Percentiles rank a stretch among this genome's conserved stretches.
Conservation (phyloP, 2,113 vertebrate genomes). For the Caracal caracal region DNA sequence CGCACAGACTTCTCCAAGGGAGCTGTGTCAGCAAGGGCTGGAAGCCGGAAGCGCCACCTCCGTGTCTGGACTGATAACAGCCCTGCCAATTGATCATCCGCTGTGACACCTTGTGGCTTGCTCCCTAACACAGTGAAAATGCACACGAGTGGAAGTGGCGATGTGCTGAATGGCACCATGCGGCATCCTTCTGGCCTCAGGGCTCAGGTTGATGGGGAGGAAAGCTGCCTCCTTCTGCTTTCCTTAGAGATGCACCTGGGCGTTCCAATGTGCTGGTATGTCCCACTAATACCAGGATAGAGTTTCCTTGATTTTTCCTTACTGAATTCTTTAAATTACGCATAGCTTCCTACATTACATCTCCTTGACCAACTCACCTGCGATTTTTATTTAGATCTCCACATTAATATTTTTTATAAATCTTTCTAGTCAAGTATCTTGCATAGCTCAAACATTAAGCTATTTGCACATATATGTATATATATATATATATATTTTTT, state of each 20-base stretch:
- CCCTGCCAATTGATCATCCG: slow-evolving; percentile 68
- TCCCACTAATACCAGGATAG: background rate
- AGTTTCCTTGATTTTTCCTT: background rate
- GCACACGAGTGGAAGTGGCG: background rate
- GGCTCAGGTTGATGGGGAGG: background rate
- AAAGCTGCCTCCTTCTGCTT: background rate
- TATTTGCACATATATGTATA: background rate
- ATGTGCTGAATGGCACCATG: background rate
- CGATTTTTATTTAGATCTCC: slow-evolving; percentile 43
- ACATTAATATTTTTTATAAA: slow-evolving; percentile 34
- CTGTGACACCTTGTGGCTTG: slow-evolving; percentile 74
- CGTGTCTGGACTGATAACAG: slow-evolving; percentile 72
- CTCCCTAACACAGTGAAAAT: slow-evolving; percentile 9
- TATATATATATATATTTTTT: background rate
- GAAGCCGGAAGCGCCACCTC: slow-evolving; percentile 65
- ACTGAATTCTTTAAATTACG: background rate
- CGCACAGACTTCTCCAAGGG: background rate
- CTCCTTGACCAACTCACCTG: background rate
- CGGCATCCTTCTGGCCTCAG: background rate
- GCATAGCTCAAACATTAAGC: background rate
- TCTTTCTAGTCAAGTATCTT: slow-evolving; percentile 26
- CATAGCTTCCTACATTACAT: background rate
- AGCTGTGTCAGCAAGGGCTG: background rate
- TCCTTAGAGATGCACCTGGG: background rate
- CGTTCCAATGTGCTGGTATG: background rate